phyloP scores from a whole-genome alignment of 2,113 vertebrate species.

The Paralichthys olivaceus region DNA sequence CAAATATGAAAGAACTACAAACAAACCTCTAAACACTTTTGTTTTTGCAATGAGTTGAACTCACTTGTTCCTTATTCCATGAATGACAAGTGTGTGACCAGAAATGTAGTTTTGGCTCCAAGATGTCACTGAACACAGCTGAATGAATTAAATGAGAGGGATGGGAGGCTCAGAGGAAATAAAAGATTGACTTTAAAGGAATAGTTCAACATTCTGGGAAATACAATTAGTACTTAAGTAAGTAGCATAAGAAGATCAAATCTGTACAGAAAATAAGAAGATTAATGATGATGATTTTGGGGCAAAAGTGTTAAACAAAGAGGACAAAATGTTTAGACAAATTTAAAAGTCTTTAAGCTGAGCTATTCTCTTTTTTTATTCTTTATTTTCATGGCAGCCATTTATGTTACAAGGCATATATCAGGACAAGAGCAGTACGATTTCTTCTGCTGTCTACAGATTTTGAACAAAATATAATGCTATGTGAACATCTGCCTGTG shows the following conservation, averaged over 20 bases:
- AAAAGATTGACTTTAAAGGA: not conserved
- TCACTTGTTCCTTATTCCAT: slow-evolving; percentile 1
- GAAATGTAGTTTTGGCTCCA: slow-evolving; percentile 17
- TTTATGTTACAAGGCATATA: no score
- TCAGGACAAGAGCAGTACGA: no score
- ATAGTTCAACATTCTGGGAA: not conserved
- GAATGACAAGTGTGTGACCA: slow-evolving; percentile 1
- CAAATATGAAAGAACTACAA: slow-evolving; percentile 15
- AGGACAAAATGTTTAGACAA: no score
- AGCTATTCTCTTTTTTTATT: no score
- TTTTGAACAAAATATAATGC: no score
- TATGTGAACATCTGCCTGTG: no score
- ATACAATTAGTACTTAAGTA: not conserved
- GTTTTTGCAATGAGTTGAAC: not conserved
- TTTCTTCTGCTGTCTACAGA: no score
- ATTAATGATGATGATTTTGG: no score
- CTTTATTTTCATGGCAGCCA: no score
- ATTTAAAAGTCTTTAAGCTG: no score
- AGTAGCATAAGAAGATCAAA: not conserved
- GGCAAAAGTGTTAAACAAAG: no score
- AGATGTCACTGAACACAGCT: not conserved
- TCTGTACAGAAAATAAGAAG: not conserved
- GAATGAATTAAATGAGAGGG: not conserved
- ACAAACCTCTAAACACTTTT: not conserved
- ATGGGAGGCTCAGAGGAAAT: not conserved